Evolutionary conservation across 2,797 vertebrate genomes (phyloP).

Genomic region (Spea hammondii): DNA sequence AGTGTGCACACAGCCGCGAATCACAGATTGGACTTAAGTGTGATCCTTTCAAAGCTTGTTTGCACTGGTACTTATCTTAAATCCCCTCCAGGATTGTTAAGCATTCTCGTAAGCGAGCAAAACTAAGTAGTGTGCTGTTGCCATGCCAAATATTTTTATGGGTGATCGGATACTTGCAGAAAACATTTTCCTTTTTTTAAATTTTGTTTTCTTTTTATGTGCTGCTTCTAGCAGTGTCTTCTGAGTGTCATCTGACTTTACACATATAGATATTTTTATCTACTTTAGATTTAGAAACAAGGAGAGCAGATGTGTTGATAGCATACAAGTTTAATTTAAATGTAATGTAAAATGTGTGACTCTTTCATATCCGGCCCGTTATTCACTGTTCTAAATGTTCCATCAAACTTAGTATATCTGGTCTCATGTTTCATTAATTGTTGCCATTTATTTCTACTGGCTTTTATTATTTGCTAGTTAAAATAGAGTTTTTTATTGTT

Average conservation of each 20-base stretch:
- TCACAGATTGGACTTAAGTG: conserved; percentile 53
- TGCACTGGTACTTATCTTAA: conserved; percentile 40
- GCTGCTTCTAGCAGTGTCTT: conserved; percentile 14
- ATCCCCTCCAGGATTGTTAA: conserved; percentile 37
- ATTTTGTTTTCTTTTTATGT: background rate
- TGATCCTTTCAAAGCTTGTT: conserved; percentile 44
- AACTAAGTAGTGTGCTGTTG: conserved; percentile 32
- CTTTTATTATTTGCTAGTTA: too few species aligned
- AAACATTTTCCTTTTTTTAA: conserved; percentile 14
- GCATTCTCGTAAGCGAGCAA: conserved; percentile 42
- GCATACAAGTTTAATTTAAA: conserved; percentile 28
- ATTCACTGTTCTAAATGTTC: background rate
- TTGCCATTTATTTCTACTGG: too few species aligned
- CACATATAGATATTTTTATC: conserved; percentile 36
- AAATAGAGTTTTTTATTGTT: too few species aligned
- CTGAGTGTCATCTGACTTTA: conserved; percentile 22
- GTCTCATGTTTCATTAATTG: too few species aligned
- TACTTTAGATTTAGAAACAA: conserved; percentile 31
- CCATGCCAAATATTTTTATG: conserved; percentile 13
- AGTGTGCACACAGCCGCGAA: conserved; percentile 19
- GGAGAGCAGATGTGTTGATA: conserved; percentile 44
- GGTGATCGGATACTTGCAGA: conserved; percentile 25
- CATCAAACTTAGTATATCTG: too few species aligned
- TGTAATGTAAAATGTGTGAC: conserved; percentile 35
- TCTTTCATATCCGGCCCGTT: conserved; percentile 5